Evolutionary conservation across 2,888 invertebrate genomes (phyloP), one percentile per base, ranked within the genome.

Genomic region (Abrostola tripartita): DNA sequence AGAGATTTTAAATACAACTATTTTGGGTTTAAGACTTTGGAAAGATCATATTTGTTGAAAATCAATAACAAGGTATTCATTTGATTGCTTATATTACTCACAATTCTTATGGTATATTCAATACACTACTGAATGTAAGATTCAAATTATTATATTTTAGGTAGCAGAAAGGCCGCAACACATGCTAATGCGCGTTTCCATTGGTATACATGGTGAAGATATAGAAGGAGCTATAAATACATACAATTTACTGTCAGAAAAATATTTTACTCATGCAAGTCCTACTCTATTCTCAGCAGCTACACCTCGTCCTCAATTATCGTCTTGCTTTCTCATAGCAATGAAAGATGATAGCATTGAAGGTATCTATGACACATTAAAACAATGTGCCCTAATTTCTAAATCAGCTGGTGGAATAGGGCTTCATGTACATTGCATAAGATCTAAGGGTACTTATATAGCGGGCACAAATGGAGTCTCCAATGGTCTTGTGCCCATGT

Each of bases 21-120:
- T 88, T 99, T 99, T 95, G 99, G 99, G n/a, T 99, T 99, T 86
- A 99, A 99, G 95, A 99, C 99, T 0, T 92, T 99, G 60, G 99
- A 99, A 86, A 95, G 98, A 52, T 99, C 99, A 0, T 99, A 99
- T 90, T 94, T 99, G 74, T 92, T 99, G 64, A 98, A 98, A 92
- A 98, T 99, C 57, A 96, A 98, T 87, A 97, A 97, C 0, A 98
- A 98, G 96, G 94, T 93, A 85, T 49, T 14, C 12, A 37, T n/a
- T 62, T 55, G 38, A 2, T 8, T 7, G 5, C 24, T 12, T 0
- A 44, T 7, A 6, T 12, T 47, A 14, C 4, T 5, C 0, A 41
- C n/a, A 41, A 41, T n/a, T 6, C 6, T n/a, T 10, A 6, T n/a
- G 5, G 5, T n/a, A n/a, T n/a, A n/a, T 41, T 9, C 11, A n/a